Evolutionary conservation across 2,888 invertebrate genomes (phyloP), one percentile per base, ranked within the genome.

Genomic region (Petrolisthes cinctipes): DNA sequence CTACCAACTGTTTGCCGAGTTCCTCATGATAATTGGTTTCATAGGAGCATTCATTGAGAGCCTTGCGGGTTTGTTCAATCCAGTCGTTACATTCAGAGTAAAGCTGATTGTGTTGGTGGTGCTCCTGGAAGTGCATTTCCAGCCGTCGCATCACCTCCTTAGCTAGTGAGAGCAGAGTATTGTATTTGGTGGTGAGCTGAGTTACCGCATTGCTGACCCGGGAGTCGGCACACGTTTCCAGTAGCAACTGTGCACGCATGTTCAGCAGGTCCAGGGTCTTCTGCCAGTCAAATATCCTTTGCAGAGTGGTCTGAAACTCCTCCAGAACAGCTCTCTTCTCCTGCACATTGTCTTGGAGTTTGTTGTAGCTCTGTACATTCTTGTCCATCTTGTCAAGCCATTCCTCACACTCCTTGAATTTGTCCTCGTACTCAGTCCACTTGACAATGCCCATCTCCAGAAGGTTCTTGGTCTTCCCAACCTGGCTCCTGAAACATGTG

Each of bases 181-280:
- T 98, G 92, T 98, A 98, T 93, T 98, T 97, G 0, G 98, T 98
- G 0, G 98, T 97, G 82, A 98, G 94, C 92, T 98, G 98, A n/a
- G 98, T 98, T 83, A 98, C 96, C 37, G 97, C 97, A 92, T 98
- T 98, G 75, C 98, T 98, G 78, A 98, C 96, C 92, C 98, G 95
- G 0, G 98, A 97, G 92, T 98, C 98, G 0, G 98, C 96, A 92
- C 98, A 98, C 0, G 97, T 98, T 93, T 98, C 98, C 71, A 99
- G 93, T 61, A 99, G 93, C 68, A 96, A 95, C 91, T 98, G 98
- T 0, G 98, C 98, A 92, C 96, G 96, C 94, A 97, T 96, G 92
- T 98, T 98, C 75, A 98, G 93, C 91, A 96, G 95, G 93, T 98
- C 98, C 89, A 98, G 93, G 92, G 97, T 97, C 88, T 95, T 95